Conservation (phyloP, 2,888 invertebrate species). For the Acrobeloides nanus region DNA sequence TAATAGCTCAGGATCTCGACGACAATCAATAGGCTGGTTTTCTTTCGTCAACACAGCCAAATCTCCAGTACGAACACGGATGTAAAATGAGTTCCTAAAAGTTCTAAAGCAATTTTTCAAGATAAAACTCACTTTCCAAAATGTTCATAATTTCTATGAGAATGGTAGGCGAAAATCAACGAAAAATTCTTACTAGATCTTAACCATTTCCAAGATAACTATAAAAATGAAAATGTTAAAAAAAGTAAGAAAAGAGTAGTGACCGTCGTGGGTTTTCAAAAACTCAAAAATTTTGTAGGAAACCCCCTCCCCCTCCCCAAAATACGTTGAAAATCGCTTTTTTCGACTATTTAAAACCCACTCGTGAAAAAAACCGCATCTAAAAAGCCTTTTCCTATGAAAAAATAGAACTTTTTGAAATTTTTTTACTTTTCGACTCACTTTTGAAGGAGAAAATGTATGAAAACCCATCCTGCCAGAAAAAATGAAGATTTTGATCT, state of each 20-base stretch:
- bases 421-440: too few species aligned
- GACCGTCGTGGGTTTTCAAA: conserved; percentile 6
- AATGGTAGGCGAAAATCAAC: conserved; percentile 24
- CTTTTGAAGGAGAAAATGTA: too few species aligned
- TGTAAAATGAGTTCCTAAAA: conserved; percentile 27
- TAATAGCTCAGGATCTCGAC: conserved; percentile 23
- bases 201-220: conserved; percentile 34
- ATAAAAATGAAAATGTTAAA: conserved; percentile 12
- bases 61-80: conserved; percentile 22
- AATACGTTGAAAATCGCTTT: too few species aligned
- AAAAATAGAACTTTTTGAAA: too few species aligned
- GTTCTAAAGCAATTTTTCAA: conserved; percentile 4
- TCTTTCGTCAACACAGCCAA: conserved; percentile 34
- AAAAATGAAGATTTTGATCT: too few species aligned
- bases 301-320: too few species aligned
- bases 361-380: too few species aligned
- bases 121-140: conserved; percentile 19
- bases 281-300: conserved; percentile 1
- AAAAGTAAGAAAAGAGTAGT: conserved; percentile 1
- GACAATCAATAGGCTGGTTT: conserved; percentile 32
- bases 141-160: conserved; percentile 33
- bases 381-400: too few species aligned
- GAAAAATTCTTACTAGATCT: conserved; percentile 27
- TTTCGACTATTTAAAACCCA: too few species aligned
- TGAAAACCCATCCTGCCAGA: too few species aligned